Conservation (phyloP, 2,113 vertebrate species). For the Melanocharis versteri region DNA sequence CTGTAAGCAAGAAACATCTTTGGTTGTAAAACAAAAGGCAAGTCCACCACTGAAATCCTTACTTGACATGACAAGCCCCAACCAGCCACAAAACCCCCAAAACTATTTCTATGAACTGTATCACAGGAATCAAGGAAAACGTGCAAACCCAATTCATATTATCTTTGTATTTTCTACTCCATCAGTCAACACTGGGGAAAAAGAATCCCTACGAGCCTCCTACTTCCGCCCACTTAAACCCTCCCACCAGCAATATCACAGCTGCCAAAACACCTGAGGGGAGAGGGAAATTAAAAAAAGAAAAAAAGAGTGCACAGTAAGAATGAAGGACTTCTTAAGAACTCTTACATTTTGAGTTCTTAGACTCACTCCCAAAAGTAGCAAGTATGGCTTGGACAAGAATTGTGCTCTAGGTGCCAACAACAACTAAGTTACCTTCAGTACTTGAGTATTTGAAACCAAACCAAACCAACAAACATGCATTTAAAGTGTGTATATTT, state of each 20-base stretch:
- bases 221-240: rapidly evolving
- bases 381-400: not conserved
- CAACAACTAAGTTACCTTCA: not conserved
- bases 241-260: not conserved
- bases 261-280: not conserved
- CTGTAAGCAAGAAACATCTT: not conserved
- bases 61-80: not conserved
- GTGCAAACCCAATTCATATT: not conserved
- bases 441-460: not conserved
- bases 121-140: not conserved
- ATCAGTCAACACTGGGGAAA: not conserved
- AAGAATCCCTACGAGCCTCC: not conserved
- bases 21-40: not conserved
- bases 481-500: not conserved
- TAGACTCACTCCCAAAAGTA: not conserved
- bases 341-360: not conserved
- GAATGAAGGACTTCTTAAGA: not conserved
- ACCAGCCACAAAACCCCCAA: not conserved
- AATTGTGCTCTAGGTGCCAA: not conserved
- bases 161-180: not conserved
- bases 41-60: not conserved
- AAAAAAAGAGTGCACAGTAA: not conserved
- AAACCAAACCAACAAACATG: not conserved
- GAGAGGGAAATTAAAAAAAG: not conserved
- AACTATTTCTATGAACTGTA: not conserved